phyloP scores from a whole-genome alignment of 1,140 invertebrate species.

The Drosophila orosa region DNA sequence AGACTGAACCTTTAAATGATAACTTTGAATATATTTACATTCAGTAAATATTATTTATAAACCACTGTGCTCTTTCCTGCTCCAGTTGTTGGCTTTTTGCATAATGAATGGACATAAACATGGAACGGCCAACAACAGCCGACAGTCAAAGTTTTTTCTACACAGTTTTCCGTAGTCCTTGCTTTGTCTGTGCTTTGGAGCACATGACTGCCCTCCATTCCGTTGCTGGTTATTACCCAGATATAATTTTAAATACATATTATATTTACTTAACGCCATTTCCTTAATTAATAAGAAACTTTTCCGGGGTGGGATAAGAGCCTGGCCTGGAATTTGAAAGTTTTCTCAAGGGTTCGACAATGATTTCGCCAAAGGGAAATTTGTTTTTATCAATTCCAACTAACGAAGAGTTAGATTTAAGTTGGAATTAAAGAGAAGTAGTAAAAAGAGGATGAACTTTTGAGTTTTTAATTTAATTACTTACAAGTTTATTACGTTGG shows the following conservation, averaged over 20 bases:
- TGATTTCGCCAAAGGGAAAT: conserved; percentile 39
- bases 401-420: conserved; percentile 4
- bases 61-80: conserved; percentile 23
- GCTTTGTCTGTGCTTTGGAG: conserved; percentile 39
- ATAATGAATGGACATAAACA: conserved; percentile 78
- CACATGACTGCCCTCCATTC: conserved; percentile 43
- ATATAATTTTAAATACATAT: conserved; percentile 51
- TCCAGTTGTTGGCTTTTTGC: conserved; percentile 71
- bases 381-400: conserved; percentile 31
- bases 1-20: fast-evolving
- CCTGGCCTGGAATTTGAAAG: conserved; percentile 11
- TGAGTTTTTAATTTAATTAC: neutral
- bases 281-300: conserved; percentile 77
- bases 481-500: neutral
- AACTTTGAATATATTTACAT: neutral
- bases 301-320: neutral
- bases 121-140: conserved; percentile 27
- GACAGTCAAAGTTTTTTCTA: conserved; percentile 55
- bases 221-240: conserved; percentile 36
- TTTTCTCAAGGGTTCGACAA: conserved; percentile 27
- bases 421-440: neutral
- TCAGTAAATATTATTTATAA: neutral
- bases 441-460: neutral
- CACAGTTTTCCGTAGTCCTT: conserved; percentile 36
- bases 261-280: conserved; percentile 70